Evolutionary conservation across 1,140 invertebrate species (phyloP).

Genomic region (Trichoplusia ni): DNA sequence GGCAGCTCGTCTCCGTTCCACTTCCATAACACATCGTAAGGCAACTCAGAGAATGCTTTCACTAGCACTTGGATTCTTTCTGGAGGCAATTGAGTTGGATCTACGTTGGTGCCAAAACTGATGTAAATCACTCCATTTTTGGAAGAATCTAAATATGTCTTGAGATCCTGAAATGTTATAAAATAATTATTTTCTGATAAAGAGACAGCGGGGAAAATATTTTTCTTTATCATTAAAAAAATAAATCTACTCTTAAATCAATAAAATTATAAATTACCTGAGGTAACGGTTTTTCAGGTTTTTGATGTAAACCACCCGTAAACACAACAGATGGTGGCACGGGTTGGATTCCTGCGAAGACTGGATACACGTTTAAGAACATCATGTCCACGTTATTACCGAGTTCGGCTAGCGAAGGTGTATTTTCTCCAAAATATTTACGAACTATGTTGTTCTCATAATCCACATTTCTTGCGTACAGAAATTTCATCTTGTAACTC

Average conservation of each 20-base stretch:
- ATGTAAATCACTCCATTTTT: not conserved
- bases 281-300: not conserved
- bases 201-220: too few relatives aligned
- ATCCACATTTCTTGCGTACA: not conserved
- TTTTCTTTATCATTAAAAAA: too few relatives aligned
- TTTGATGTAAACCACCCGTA: not conserved
- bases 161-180: not conserved
- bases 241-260: not conserved
- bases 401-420: not conserved
- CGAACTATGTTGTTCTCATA: not conserved
- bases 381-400: not conserved
- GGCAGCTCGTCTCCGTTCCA: not conserved
- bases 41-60: not conserved
- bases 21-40: slow-evolving; percentile 2
- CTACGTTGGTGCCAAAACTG: not conserved
- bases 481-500: not conserved
- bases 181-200: too few relatives aligned
- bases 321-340: not conserved
- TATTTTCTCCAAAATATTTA: not conserved
- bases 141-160: not conserved
- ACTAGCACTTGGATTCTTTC: not conserved
- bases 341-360: not conserved
- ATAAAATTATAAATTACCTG: not conserved
- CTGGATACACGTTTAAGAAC: slow-evolving; percentile 8
- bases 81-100: not conserved